These are phyloP conservation scores for Hipparchia sbordonii DNA, from an alignment of 2,888 invertebrate genomes.

Conservation along the genomic window DNA sequence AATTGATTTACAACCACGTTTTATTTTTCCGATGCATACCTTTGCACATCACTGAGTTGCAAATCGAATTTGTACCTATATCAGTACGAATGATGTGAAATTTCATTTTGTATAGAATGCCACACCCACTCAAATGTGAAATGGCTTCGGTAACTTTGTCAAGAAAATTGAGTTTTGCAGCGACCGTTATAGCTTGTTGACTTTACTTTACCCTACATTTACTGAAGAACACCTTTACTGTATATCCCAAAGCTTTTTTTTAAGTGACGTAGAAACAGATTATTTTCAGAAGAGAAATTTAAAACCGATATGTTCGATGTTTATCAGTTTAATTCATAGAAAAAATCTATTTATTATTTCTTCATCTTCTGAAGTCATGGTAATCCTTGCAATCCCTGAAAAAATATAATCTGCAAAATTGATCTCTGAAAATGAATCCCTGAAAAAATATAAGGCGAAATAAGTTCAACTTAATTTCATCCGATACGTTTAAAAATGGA, in stretches of 20 bases:
- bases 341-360: no score
- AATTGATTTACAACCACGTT: no score
- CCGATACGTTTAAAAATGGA: neutral
- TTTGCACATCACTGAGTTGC: neutral
- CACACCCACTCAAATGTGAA: slow-evolving; percentile 35
- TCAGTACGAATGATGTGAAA: slow-evolving; percentile 6
- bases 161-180: slow-evolving; percentile 57
- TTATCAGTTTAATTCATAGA: neutral
- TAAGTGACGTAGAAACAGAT: neutral
- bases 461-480: neutral
- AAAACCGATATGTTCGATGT: neutral
- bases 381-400: no score
- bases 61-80: neutral
- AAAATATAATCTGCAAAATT: no score
- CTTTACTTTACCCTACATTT: slow-evolving; percentile 9
- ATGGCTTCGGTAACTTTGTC: slow-evolving; percentile 52
- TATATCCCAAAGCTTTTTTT: neutral
- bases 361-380: no score
- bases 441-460: no score
- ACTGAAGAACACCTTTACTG: neutral
- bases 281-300: neutral
- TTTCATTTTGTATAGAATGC: slow-evolving; percentile 26
- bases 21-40: neutral
- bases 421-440: no score
- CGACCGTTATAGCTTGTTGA: slow-evolving; percentile 40